Evolutionary conservation across 2,113 vertebrate genomes (phyloP).

Genomic region (Nibea albiflora): DNA sequence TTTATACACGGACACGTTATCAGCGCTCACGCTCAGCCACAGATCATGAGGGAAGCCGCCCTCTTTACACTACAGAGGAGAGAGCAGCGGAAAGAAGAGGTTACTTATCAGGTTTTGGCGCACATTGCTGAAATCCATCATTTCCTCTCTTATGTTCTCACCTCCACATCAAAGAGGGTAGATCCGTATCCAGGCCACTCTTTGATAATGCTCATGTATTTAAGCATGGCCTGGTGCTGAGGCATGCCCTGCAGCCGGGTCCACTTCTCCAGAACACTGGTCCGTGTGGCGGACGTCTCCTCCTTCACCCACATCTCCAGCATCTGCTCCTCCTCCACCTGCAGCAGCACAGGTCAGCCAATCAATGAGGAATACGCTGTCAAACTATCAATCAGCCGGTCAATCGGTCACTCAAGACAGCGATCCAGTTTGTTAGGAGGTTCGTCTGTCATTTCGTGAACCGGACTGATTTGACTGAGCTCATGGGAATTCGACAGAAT

Average conservation of each 20-base stretch:
- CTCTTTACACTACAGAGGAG: conserved; percentile 89
- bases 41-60: conserved; percentile 95
- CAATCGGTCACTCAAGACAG: not conserved
- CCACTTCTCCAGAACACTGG: conserved; percentile 93
- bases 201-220: conserved; percentile 92
- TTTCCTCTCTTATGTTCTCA: conserved; percentile 60
- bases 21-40: conserved; percentile 92
- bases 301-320: conserved; percentile 96
- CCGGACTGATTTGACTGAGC: not conserved
- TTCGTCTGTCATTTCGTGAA: not conserved
- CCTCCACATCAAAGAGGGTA: conserved; percentile 95
- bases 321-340: conserved; percentile 94
- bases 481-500: not conserved
- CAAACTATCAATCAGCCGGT: not conserved
- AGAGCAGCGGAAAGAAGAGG: not conserved
- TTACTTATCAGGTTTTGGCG: not conserved
- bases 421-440: not conserved
- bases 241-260: conserved; percentile 89
- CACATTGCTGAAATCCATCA: not conserved
- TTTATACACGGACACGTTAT: conserved; percentile 93
- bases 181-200: conserved; percentile 95
- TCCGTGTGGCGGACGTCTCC: conserved; percentile 92
- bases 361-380: not conserved
- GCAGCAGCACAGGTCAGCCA: conserved; percentile 32
- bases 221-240: conserved; percentile 94